Evolutionary conservation across 2,797 vertebrate species (phyloP).

Genomic region (Anolis apletophallus): DNA sequence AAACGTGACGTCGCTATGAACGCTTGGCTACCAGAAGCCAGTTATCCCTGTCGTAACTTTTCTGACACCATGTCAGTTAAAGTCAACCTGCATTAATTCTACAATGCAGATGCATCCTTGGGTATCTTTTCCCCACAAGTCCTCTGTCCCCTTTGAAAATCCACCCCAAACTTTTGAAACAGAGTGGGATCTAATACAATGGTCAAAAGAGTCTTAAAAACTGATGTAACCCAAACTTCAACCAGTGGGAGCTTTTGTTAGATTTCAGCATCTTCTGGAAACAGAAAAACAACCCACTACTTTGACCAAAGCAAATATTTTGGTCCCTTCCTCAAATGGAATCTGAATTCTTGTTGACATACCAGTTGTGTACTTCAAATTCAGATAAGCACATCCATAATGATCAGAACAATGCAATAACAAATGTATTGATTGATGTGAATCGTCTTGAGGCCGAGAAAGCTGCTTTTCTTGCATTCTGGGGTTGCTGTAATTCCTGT

Average conservation of each 20-base stretch:
- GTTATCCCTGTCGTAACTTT: no score
- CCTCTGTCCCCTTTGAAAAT: background rate
- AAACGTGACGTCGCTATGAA: no score
- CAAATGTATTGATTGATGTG: slow-evolving; percentile 5
- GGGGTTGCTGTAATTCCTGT: background rate
- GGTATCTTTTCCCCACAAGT: background rate
- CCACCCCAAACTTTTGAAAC: no score
- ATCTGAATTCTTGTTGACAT: background rate
- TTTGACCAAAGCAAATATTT: background rate
- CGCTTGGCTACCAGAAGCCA: no score
- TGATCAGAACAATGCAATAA: background rate
- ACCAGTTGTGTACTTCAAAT: background rate
- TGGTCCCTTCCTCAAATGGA: background rate
- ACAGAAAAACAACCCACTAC: background rate
- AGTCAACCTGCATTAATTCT: no score
- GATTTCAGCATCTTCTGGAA: background rate
- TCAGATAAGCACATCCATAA: background rate
- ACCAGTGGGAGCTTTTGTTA: background rate
- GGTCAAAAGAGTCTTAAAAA: no score
- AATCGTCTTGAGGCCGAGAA: slow-evolving; percentile 3
- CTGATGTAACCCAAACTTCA: background rate
- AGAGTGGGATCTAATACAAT: no score
- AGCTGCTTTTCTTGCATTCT: slow-evolving; percentile 36
- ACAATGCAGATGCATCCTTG: no score
- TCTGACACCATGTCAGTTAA: no score